A percentile compares a stretch with the other conserved stretches of the same genome.
These are phyloP conservation scores for Dendrolimus houi DNA, from an alignment of 2,888 invertebrate genomes.

Conservation along the genomic window DNA sequence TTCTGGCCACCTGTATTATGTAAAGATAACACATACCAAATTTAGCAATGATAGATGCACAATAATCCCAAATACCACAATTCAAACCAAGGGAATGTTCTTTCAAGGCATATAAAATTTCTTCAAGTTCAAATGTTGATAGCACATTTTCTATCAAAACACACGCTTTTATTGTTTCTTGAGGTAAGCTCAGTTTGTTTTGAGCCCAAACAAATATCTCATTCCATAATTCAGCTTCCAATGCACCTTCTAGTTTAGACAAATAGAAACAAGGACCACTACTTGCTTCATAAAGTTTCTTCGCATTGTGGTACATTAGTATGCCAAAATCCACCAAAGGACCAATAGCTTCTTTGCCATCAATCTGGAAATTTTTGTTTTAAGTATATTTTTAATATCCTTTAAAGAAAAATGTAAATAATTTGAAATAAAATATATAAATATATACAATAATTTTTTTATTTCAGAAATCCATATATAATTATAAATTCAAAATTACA, in stretches of 20 bases:
- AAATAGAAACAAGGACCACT: conserved; percentile 83
- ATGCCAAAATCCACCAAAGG: conserved; percentile 83
- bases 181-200: conserved; percentile 67
- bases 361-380: conserved; percentile 72
- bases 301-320: conserved; percentile 80
- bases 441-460: too few relatives aligned
- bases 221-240: conserved; percentile 82
- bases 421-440: too few relatives aligned
- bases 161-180: conserved; percentile 81
- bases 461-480: too few relatives aligned
- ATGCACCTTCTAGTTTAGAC: conserved; percentile 80
- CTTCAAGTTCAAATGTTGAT: conserved; percentile 81
- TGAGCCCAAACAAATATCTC: conserved; percentile 81
- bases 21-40: conserved; percentile 60
- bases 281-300: conserved; percentile 63
- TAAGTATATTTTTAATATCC: too few relatives aligned
- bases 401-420: too few relatives aligned
- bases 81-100: conserved; percentile 83
- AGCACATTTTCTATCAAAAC: conserved; percentile 84
- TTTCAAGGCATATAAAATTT: conserved; percentile 79
- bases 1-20: too few relatives aligned
- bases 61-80: conserved; percentile 86
- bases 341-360: conserved; percentile 78
- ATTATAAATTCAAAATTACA: too few relatives aligned
- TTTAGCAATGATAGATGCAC: conserved; percentile 79